These are phyloP conservation scores for Brachyhypopomus occidentalis DNA, from an alignment of 2,113 vertebrate genomes.

Conservation along the genomic window DNA sequence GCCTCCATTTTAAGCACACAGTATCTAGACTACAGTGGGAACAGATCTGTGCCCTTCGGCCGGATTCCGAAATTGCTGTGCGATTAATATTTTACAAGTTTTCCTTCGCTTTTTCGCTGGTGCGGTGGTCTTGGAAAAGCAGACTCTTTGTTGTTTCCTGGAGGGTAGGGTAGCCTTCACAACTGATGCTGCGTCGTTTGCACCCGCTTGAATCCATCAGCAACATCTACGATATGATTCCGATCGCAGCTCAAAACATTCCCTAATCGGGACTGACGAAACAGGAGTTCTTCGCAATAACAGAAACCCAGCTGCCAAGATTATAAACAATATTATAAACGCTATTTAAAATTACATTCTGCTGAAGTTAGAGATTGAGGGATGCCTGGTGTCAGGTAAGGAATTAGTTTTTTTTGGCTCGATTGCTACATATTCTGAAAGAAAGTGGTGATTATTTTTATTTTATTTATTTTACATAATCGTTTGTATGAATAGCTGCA, in stretches of 20 bases:
- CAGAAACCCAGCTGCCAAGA: too few relatives aligned
- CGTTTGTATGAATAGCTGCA: too few relatives aligned
- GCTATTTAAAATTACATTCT: neutral
- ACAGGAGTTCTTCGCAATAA: too few relatives aligned
- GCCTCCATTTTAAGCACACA: conserved; percentile 59
- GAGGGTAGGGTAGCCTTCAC: conserved; percentile 23
- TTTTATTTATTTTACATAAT: too few relatives aligned
- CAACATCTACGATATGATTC: conserved; percentile 20
- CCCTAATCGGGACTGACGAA: neutral
- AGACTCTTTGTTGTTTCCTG: conserved; percentile 39
- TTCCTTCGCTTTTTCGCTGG: neutral
- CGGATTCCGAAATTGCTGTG: conserved; percentile 13
- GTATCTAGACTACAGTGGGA: neutral
- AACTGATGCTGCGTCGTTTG: conserved; percentile 41
- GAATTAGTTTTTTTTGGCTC: neutral
- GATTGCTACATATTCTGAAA: too few relatives aligned
- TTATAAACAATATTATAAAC: neutral
- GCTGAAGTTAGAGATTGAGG: neutral
- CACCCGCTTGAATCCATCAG: conserved; percentile 39
- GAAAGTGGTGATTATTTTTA: too few relatives aligned
- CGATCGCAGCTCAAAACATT: neutral
- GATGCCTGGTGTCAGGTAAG: conserved; percentile 28
- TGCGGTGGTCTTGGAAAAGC: neutral
- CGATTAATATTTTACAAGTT: conserved; percentile 24
- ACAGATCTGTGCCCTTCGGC: neutral